phyloP scores from a whole-genome alignment of 1,140 invertebrate species.

The Sitobion miscanthi region DNA sequence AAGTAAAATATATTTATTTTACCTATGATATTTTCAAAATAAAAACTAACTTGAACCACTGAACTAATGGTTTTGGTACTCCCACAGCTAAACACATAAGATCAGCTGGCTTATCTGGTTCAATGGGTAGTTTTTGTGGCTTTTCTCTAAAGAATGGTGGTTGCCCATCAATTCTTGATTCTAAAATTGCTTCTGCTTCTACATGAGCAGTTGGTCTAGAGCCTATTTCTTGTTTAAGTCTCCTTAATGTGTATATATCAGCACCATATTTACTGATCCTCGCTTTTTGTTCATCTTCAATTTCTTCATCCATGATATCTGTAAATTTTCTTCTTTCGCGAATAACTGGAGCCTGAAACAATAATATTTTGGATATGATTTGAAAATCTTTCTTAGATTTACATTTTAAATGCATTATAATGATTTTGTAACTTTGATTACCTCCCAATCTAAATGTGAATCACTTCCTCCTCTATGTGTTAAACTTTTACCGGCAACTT shows the following conservation, averaged over 20 bases:
- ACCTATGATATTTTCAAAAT: neutral
- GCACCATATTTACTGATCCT: slow-evolving; percentile 80
- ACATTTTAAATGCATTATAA: neutral
- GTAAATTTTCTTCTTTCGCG: slow-evolving; percentile 88
- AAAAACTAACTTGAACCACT: slow-evolving; percentile 84
- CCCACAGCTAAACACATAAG: slow-evolving; percentile 87
- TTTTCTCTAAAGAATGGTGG: slow-evolving; percentile 84
- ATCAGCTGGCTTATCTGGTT: slow-evolving; percentile 78
- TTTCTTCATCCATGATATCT: slow-evolving; percentile 95
- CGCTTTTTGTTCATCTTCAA: slow-evolving; percentile 85
- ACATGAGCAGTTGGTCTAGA: slow-evolving; percentile 80
- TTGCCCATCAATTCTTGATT: slow-evolving; percentile 79
- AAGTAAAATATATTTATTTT: neutral
- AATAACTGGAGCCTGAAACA: slow-evolving; percentile 78
- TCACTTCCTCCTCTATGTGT: slow-evolving; percentile 53
- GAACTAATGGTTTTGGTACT: slow-evolving; percentile 86
- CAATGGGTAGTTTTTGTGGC: slow-evolving; percentile 78
- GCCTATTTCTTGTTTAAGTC: slow-evolving; percentile 80
- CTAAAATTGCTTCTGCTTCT: slow-evolving; percentile 82
- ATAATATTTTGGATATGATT: slow-evolving; percentile 43
- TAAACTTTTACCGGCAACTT: slow-evolving; percentile 80
- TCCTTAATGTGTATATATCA: slow-evolving; percentile 74
- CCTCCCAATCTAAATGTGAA: slow-evolving; percentile 75
- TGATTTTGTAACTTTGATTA: slow-evolving; percentile 62
- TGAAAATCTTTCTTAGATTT: neutral